Base-by-base conservation (phyloP, 64 coral and sea anemone species). In the Exaiptasia diaphana region DNA sequence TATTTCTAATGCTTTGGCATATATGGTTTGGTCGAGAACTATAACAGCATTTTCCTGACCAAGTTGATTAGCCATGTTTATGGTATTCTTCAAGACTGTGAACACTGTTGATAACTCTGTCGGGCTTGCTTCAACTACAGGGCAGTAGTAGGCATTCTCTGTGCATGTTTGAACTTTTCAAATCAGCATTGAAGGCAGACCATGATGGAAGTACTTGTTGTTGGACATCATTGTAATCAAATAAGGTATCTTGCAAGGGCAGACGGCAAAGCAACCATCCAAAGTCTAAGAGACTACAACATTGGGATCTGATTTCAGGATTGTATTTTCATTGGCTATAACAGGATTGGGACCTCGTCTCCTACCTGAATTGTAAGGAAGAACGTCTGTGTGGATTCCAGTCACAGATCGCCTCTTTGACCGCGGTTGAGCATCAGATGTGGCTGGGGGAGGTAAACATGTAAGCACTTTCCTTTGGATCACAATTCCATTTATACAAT, bases 401-500 rank as follows among this genome's bases (percentile, higher is more conserved):
- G 59, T 40, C 36, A 69, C 39, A 22, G 37, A 68, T 29, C 61
- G 62, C 3, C 71, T 50, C 31, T 50, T 81, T 43, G 53, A 27
- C 38, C 17, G 0, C 11, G 20, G 26, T 32, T 48, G 21, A 46
- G 41, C 42, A 61, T 35, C 5, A 57, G 18, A 31, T 29, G 26
- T 24, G 23, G 14, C 6, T 68, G 73, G 84, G 17, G 28, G 23
- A 23, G 35, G 31, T 15, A 7, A 6, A 74, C 82, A 75, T 33
- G 58, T 64, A 44, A 39, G 54, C 1, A 21, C 65, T 57, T 57
- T 73, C 32, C 50, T 43, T 57, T 84, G 49, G 18, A 84, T 29
- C 14, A 84, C 68, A 52, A 84, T 84, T 25, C 67, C 35, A 73
- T 74, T 84, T 9, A 50, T 59, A 41, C 81, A 84, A 31, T 67